phyloP scores from a whole-genome alignment of 1,140 invertebrate species.

The Drosophila arawakana region DNA sequence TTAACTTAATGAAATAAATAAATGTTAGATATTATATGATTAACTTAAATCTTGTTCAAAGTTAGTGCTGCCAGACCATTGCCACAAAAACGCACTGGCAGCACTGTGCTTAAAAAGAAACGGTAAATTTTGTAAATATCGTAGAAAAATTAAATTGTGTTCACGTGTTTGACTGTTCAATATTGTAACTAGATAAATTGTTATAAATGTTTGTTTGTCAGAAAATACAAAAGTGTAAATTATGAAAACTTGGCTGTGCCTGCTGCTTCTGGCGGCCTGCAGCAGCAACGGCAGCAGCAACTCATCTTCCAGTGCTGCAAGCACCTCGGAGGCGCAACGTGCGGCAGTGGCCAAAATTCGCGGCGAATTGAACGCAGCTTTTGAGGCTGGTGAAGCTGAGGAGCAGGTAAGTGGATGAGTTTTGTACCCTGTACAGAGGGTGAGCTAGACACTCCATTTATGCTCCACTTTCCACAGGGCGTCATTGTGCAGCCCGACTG shows the following conservation, averaged over 20 bases:
- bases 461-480: constrained; percentile 17
- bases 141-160: constrained; percentile 15
- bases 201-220: constrained; percentile 3
- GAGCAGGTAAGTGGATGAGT: constrained; percentile 8
- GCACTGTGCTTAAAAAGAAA: constrained; percentile 17
- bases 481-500: constrained; percentile 70
- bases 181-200: constrained; percentile 15
- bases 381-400: constrained; percentile 44
- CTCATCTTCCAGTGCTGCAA: background rate
- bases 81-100: constrained; percentile 11
- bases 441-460: background rate
- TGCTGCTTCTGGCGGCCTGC: constrained; percentile 20
- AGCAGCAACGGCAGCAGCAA: constrained; percentile 5
- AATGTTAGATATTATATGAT: background rate
- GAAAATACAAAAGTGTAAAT: background rate
- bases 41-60: no score
- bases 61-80: constrained; percentile 12
- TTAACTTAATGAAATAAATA: background rate
- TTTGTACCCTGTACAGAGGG: no score
- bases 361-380: constrained; percentile 53
- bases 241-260: constrained; percentile 26
- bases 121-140: constrained; percentile 47
- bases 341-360: constrained; percentile 69
- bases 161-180: constrained; percentile 40
- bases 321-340: constrained; percentile 12